Evolutionary conservation across 1,140 invertebrate species (phyloP), one percentile per base, ranked within the genome.

Genomic region (Centruroides sculpturatus): DNA sequence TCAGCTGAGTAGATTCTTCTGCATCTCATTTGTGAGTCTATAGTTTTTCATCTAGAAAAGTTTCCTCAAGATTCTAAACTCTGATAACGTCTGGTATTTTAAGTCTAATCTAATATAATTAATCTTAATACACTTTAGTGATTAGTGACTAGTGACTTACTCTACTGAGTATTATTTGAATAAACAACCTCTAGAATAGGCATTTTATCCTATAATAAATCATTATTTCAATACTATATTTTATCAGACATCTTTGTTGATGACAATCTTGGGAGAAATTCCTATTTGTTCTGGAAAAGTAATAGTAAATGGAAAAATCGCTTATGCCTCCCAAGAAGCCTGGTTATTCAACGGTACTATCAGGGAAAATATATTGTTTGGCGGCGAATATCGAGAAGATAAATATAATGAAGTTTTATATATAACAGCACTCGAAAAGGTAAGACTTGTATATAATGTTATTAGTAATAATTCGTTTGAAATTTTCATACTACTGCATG

Each of bases 341-440:
- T 97, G 91, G 91, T 78, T 95, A 0, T 80, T 79, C 66, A 73
- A 74, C 4, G 77, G 75, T 10, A 75, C 74, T 56, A 66, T 80
- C 5, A 64, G 84, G 36, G 86, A 93, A 69, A 96, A 95, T 72
- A 92, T 96, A 56, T 69, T 92, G 0, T 93, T 95, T 74, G 90
- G 77, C 0, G 75, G 81, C n/a, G n/a, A 10, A 49, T 49, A 11
- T 49, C 10, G n/a, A 11, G n/a, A 49, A 11, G 48, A 49, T 10
- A 49, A 49, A 49, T 49, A 11, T 49, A 10, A 49, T 11, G n/a
- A 49, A n/a, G n/a, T 49, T 49, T 3, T 49, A n/a, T n/a, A 49
- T 11, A 49, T 49, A 49, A 11, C 10, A 11, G 48, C 48, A 49
- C 48, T 49, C 10, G 48, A 49, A 11, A 49, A 49, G 48, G 48